A percentile compares a stretch with the other conserved stretches of the same genome.
phyloP scores from a whole-genome alignment of 2,797 vertebrate species.

The Brachyalestes nurse region DNA sequence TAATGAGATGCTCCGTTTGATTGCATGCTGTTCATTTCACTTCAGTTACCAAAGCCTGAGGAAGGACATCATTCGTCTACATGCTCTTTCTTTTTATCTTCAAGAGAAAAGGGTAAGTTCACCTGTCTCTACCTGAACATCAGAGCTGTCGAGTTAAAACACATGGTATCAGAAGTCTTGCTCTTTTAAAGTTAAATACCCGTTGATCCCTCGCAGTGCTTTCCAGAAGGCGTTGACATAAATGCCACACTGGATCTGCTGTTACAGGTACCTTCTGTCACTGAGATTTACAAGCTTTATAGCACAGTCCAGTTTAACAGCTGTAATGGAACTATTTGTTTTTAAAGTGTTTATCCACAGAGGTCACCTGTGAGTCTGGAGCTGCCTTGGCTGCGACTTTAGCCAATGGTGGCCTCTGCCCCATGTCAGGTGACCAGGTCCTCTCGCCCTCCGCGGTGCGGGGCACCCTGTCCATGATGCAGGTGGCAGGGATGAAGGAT shows the following conservation, averaged over 20 bases:
- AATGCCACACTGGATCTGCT: conserved; percentile 71
- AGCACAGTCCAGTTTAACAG: background rate
- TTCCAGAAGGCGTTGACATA: conserved; percentile 71
- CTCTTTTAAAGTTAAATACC: conserved; percentile 8
- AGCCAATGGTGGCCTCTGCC: conserved; percentile 76
- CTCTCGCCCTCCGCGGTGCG: conserved; percentile 65
- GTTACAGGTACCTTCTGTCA: conserved; percentile 68
- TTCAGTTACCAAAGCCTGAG: conserved; percentile 68
- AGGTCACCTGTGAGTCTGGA: conserved; percentile 75
- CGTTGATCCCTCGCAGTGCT: conserved; percentile 66
- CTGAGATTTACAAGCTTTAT: background rate
- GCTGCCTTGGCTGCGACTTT: conserved; percentile 71
- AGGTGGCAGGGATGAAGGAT: conserved; percentile 76
- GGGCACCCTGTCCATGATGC: conserved; percentile 73
- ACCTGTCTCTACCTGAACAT: background rate
- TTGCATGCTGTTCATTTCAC: conserved; percentile 12
- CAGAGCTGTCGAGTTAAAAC: no score
- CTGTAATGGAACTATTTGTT: conserved; percentile 10
- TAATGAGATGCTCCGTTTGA: conserved; percentile 24
- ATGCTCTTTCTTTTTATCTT: conserved; percentile 74
- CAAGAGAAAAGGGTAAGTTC: conserved; percentile 73
- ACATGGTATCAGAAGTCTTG: background rate
- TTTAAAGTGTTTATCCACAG: conserved; percentile 72
- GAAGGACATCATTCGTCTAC: conserved; percentile 67
- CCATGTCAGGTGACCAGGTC: conserved; percentile 76